phyloP scores from a whole-genome alignment of 2,113 vertebrate species.

The Pygoscelis adeliae region DNA sequence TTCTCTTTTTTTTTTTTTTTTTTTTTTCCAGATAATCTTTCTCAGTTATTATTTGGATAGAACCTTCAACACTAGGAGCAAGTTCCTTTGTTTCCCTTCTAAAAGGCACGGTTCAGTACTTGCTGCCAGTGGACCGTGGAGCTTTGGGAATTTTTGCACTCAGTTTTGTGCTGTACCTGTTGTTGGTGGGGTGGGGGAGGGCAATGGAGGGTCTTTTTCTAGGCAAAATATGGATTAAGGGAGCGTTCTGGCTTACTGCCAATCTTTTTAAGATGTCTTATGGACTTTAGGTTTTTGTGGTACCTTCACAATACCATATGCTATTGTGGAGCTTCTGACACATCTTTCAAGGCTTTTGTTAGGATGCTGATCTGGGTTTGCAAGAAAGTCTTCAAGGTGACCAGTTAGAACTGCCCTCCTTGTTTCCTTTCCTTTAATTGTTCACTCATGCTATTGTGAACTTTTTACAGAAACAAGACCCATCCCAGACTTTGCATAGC shows the following conservation, averaged over 20 bases:
- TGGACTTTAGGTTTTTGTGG: not conserved
- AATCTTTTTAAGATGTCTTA: not conserved
- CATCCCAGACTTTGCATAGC: not conserved
- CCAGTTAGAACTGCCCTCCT: not conserved
- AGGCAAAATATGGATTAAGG: not conserved
- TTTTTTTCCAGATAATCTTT: not conserved
- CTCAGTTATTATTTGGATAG: not conserved
- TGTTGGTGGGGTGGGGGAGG: rapidly evolving
- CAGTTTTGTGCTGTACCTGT: not conserved
- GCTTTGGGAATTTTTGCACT: not conserved
- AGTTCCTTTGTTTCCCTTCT: not conserved
- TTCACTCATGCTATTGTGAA: not conserved
- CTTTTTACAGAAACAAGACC: not conserved
- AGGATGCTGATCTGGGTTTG: not conserved
- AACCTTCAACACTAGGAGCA: not conserved
- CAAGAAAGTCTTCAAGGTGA: not conserved
- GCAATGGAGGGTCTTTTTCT: not conserved
- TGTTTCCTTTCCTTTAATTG: not conserved
- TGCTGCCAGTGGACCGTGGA: not conserved
- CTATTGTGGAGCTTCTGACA: not conserved
- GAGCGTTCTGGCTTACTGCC: not conserved
- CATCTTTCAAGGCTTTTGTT: not conserved
- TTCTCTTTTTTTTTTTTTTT: not conserved
- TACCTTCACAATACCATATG: not conserved
- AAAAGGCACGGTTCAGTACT: rapidly evolving